phyloP scores from a whole-genome alignment of 2,888 invertebrate genomes.

The Aethes cnicana region DNA sequence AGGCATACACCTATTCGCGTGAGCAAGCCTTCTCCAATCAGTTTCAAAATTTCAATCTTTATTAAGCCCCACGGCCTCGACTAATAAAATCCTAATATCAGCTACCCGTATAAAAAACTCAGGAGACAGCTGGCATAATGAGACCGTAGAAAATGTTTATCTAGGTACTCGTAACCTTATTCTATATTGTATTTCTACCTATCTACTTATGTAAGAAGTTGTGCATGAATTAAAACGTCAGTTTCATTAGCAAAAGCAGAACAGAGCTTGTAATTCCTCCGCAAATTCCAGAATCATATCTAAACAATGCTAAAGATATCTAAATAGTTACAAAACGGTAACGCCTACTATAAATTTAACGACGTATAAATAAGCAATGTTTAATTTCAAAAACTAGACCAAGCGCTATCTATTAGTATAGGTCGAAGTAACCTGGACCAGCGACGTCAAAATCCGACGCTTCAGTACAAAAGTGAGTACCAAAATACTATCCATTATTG shows the following conservation, averaged over 20 bases:
- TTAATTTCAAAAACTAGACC: conserved; percentile 52
- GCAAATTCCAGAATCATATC: conserved; percentile 45
- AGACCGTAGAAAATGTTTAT: conserved; percentile 46
- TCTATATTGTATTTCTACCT: conserved; percentile 65
- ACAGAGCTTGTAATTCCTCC: background rate
- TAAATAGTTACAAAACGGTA: conserved; percentile 64
- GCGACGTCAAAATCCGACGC: conserved; percentile 62
- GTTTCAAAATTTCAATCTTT: conserved; percentile 35
- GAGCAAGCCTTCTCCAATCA: conserved; percentile 59
- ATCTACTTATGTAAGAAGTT: conserved; percentile 73
- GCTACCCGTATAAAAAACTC: conserved; percentile 6
- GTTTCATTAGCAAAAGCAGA: conserved; percentile 21
- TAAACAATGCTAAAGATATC: conserved; percentile 57
- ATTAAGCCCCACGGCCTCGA: conserved; percentile 42
- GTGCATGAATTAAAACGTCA: conserved; percentile 63
- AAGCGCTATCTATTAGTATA: conserved; percentile 62
- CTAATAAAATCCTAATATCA: background rate
- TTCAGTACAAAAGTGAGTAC: conserved; percentile 75
- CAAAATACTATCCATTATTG: conserved; percentile 68
- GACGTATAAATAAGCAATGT: conserved; percentile 56
- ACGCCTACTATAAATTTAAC: conserved; percentile 47
- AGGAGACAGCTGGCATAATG: conserved; percentile 21
- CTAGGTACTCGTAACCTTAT: too few species aligned
- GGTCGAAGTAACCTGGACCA: conserved; percentile 71
- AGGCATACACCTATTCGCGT: conserved; percentile 42